Conservation (phyloP, 2,797 vertebrate genomes). For the Clarias fuscus region DNA sequence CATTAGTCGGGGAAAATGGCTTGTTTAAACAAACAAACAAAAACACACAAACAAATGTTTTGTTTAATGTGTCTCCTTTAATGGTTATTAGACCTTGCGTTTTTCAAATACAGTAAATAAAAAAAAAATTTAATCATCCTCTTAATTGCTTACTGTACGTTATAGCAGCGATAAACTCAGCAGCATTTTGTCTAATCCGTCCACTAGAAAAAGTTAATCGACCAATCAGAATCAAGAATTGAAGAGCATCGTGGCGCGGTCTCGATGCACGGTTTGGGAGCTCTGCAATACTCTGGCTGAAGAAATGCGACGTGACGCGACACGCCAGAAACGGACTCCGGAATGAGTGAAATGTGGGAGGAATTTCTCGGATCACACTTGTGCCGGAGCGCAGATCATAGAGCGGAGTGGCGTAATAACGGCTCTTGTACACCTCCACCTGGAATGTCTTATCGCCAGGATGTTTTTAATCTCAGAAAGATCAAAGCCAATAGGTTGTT, state of each 20-base stretch:
- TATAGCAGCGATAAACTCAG: neutral
- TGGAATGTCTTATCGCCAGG: neutral
- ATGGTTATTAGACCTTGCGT: no score
- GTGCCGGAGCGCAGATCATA: neutral
- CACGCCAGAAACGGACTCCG: neutral
- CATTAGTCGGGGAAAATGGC: no score
- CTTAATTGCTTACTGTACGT: neutral
- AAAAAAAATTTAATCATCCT: neutral
- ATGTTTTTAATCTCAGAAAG: neutral
- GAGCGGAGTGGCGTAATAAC: neutral
- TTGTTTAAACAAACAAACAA: no score
- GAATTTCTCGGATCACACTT: neutral
- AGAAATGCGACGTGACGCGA: neutral
- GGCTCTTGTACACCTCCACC: neutral
- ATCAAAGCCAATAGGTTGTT: conserved; percentile 1
- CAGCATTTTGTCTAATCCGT: neutral
- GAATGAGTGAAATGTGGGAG: neutral
- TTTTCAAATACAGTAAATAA: no score
- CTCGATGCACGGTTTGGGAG: no score
- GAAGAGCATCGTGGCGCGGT: neutral
- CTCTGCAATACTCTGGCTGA: neutral
- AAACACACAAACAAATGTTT: no score
- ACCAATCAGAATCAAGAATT: neutral
- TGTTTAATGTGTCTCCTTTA: no score
- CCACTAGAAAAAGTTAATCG: neutral